Percentiles rank a stretch among this genome's conserved stretches.
These are phyloP conservation scores for Conops quadrifasciatus DNA, from an alignment of 2,888 invertebrate genomes.

Conservation along the genomic window DNA sequence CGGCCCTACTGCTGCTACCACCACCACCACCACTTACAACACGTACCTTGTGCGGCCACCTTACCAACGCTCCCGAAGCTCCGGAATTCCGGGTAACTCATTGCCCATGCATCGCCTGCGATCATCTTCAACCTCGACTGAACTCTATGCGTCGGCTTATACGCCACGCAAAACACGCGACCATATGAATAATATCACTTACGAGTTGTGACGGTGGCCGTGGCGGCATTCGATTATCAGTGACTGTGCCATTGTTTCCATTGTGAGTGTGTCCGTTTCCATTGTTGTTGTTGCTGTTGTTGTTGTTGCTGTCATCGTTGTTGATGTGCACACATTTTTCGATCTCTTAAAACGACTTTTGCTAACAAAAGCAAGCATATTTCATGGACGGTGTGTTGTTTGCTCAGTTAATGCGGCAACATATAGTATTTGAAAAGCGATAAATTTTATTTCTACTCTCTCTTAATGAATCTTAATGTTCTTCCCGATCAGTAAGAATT, in stretches of 20 bases:
- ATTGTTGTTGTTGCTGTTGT: constrained; percentile 14
- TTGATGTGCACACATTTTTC: constrained; percentile 38
- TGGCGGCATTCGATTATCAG: constrained; percentile 25
- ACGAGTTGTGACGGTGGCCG: constrained; percentile 65
- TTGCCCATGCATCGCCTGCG: constrained; percentile 54
- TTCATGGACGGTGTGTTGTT: neutral
- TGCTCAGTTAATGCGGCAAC: neutral
- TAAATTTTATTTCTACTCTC: neutral
- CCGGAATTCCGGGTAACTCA: constrained; percentile 25
- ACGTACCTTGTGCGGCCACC: constrained; percentile 52
- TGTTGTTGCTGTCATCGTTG: constrained; percentile 17
- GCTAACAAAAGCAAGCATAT: neutral
- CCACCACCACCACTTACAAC: constrained; percentile 57
- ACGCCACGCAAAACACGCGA: constrained; percentile 62
- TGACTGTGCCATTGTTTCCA: neutral
- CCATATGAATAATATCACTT: constrained; percentile 63
- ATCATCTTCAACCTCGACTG: constrained; percentile 55
- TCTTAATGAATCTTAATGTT: constrained; percentile 22
- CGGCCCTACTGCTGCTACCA: constrained; percentile 31
- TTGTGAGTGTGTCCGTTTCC: too few relatives aligned
- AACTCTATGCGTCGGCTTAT: constrained; percentile 58
- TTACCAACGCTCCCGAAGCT: constrained; percentile 50
- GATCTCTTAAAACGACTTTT: constrained; percentile 48
- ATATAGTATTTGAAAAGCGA: neutral
- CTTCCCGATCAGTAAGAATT: constrained; percentile 20